Evolutionary conservation across 1,140 invertebrate species (phyloP), one percentile per base, ranked within the genome.

Genomic region (Galleria mellonella): DNA sequence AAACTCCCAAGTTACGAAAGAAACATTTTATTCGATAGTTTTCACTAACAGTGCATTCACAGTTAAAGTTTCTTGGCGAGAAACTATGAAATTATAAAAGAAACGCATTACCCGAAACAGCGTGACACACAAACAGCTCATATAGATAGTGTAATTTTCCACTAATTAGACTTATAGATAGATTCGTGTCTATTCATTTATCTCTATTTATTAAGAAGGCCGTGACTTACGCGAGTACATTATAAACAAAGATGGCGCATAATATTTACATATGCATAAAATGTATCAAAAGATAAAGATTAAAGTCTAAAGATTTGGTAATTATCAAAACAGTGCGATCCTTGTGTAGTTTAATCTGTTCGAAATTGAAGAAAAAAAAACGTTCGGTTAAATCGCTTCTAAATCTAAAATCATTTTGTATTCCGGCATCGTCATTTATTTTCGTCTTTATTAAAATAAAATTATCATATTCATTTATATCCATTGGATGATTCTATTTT

Each of bases 91-190:
- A 61, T 32, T 30, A 51, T 52, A 51, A 43, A 47, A 43, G 59
- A 56, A 64, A 62, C 50, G 58, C 17, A 23, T 23, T 23, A 23
- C 52, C 43, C n/a, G 90, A 91, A 70, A 90, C 88, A 15, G 92
- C 92, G 74, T 79, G 67, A 62, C 51, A 55, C 70, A 67, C 43
- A 76, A 63, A 68, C 63, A 71, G 66, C 65, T 76, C 68, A 72
- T 45, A 57, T 32, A 28, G 31, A 56, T 49, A 57, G 43, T 47
- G 45, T 47, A 52, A 52, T 56, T 54, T 46, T 42, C 23, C 43
- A 45, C 44, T 51, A 60, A 35, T 53, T 55, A 53, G 17, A 58
- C 36, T 52, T 49, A 49, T 17, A 57, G 38, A 49, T 17, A 57
- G 38, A 56, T 45, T 52, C 14, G 49, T 56, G 46, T 47, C 41